Evolutionary conservation across 2,113 vertebrate species (phyloP), one percentile per base, ranked within the genome.

Genomic region (Mus pahari): DNA sequence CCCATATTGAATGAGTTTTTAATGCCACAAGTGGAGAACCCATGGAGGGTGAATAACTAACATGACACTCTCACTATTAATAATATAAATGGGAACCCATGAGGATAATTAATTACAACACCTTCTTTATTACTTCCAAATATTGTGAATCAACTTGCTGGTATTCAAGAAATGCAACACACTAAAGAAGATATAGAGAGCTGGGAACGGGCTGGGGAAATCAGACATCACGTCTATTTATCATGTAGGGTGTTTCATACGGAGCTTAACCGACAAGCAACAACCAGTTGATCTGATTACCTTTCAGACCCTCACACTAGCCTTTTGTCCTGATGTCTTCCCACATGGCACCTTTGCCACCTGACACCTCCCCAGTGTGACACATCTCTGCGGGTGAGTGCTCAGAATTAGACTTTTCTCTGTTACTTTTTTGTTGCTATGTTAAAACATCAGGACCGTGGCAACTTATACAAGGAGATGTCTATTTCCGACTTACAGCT

Each of bases 81-180:
- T 91, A 86, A 71, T 82, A 48, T 31, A 94, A 70, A 86, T 64
- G 7, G 26, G 36, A 96, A 92, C 92, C 50, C 60, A 39, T 68
- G 60, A 92, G 16, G 68, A 89, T 50, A 96, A 92, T 48, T 64
- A 50, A 36, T 82, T 60, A 62, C 86, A 91, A 81, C 31, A 89
- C 45, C 94, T 97, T 94, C 39, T 94, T 97, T 94, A 53, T 81
- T 71, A 78, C 74, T 26, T 28, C 68, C 64, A 81, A 86, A 50
- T 55, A 87, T 91, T 91, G 94, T 89, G 33, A 91, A 91, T 82
- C 83, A 83, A 64, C 78, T 53, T 48, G 26, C 58, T 83, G 24
- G 73, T 78, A 45, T 91, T 5, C 20, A 48, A 28, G 17, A 20
- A 73, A 64, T 84, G 79, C 19, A 68, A 48, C 53, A 22, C 11